These are phyloP conservation scores for Gambusia holbrooki DNA, from an alignment of 2,113 vertebrate species.

Conservation along the genomic window DNA sequence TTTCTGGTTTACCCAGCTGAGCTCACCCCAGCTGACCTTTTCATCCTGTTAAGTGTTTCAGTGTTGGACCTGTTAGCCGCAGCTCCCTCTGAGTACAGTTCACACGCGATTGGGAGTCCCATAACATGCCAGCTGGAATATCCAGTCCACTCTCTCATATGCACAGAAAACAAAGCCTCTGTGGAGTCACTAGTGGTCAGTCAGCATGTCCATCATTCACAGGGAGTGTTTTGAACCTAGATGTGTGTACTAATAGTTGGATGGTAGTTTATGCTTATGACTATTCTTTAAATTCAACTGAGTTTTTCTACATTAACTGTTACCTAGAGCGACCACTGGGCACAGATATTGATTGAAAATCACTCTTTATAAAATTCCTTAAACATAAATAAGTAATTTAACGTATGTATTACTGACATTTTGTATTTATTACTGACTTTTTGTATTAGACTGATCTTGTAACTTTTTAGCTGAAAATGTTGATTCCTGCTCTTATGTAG, in stretches of 20 bases:
- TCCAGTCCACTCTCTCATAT: conserved; percentile 39
- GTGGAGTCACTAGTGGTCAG: conserved; percentile 64
- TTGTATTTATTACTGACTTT: too few species aligned
- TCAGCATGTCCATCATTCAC: conserved; percentile 77
- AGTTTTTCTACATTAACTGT: not conserved
- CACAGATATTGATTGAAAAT: too few species aligned
- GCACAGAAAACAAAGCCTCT: conserved; percentile 46
- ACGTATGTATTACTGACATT: not conserved
- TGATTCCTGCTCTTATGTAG: too few species aligned
- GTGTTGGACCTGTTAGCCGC: conserved; percentile 49
- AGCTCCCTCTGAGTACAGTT: conserved; percentile 53
- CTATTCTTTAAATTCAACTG: not conserved
- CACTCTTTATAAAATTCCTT: not conserved
- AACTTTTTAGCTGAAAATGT: too few species aligned
- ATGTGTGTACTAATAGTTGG: conserved; percentile 6
- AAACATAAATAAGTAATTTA: not conserved
- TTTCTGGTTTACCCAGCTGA: conserved; percentile 34
- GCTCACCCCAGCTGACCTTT: conserved; percentile 53
- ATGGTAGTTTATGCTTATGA: conserved; percentile 1
- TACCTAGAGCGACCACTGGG: too few species aligned
- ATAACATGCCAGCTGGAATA: conserved; percentile 74
- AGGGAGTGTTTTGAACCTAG: conserved; percentile 64
- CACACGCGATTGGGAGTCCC: conserved; percentile 74
- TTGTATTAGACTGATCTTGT: too few species aligned
- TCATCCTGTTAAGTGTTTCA: conserved; percentile 62